Evolutionary conservation across 2,797 vertebrate genomes (phyloP), one percentile per base, ranked within the genome.

Genomic region (Peromyscus eremicus): DNA sequence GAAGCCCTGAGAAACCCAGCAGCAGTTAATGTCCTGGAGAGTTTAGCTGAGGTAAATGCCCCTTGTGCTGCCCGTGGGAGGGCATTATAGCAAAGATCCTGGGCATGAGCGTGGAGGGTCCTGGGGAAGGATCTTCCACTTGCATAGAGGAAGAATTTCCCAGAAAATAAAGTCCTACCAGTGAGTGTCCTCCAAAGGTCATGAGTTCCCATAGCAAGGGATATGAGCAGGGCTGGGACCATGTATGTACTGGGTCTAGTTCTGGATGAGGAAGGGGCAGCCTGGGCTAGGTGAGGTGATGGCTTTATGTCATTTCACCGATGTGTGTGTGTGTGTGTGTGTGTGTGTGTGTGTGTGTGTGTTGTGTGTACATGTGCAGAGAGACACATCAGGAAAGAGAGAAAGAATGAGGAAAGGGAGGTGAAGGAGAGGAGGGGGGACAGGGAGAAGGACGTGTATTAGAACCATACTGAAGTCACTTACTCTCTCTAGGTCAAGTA

Each of bases 391-490:
- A 13, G 49, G n/a, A 71, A n/a, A 37, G 64, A 19, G 4, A 52
- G 32, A 21, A 17, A 37, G n/a, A 37, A 70, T 21, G 27, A 49
- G 40, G 55, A 25, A 19, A 76, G 25, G 13, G 11, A 46, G 57
- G 32, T 66, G 6, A 85, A 49, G 13, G 17, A 62, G 25, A 52
- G 25, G 5, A 49, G 34, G 49, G 49, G 9, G n/a, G 37, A 62
- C 17, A 85, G 49, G 9, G 5, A 23, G 34, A 34, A 8, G 7
- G 34, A 46, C 13, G 21, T 5, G 6, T 2, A 21, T 34, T 37
- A 52, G 66, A 34, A 79, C 40, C 80, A 70, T n/a, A 85, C 17
- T 40, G 34, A 96, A 86, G 52, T 87, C 87, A 49, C 37, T 89
- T 0, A 12, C 75, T 93, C 9, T 40, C 60, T 95, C 80, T 70